Conservation (phyloP, 2,797 vertebrate genomes). For the Columba guinea region DNA sequence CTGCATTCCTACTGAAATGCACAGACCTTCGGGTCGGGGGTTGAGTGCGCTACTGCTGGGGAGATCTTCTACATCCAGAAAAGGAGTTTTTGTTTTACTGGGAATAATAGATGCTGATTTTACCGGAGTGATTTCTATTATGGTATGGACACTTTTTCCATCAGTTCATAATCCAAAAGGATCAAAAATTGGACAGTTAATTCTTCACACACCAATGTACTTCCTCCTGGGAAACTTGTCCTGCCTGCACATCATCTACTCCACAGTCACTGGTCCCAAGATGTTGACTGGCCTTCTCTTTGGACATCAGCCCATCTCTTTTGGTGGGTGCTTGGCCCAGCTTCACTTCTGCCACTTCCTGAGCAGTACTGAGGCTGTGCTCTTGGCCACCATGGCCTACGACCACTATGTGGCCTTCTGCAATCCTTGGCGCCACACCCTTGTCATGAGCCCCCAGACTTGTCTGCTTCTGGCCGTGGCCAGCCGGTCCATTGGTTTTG, state of each 20-base stretch:
- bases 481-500: conserved; percentile 42
- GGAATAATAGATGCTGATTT: too few species aligned
- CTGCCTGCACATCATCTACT: conserved; percentile 58
- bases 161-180: too few species aligned
- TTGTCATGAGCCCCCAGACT: conserved; percentile 11
- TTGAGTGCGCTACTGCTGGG: too few species aligned
- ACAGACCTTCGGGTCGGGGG: too few species aligned
- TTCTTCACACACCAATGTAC: too few species aligned
- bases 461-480: conserved; percentile 37
- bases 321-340: conserved; percentile 40
- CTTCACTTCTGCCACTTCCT: conserved; percentile 65
- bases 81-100: too few species aligned
- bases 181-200: too few species aligned
- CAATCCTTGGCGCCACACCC: neutral
- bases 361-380: conserved; percentile 48
- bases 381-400: conserved; percentile 61
- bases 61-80: too few species aligned
- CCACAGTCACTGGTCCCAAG: conserved; percentile 55
- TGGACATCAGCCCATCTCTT: conserved; percentile 48
- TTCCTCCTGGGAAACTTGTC: conserved; percentile 62
- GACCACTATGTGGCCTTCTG: conserved; percentile 17
- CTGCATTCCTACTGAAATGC: too few species aligned
- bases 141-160: too few species aligned
- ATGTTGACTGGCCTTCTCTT: conserved; percentile 55
- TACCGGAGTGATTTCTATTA: too few species aligned